Conservation (phyloP, 2,888 invertebrate genomes). For the Phortica magna region DNA sequence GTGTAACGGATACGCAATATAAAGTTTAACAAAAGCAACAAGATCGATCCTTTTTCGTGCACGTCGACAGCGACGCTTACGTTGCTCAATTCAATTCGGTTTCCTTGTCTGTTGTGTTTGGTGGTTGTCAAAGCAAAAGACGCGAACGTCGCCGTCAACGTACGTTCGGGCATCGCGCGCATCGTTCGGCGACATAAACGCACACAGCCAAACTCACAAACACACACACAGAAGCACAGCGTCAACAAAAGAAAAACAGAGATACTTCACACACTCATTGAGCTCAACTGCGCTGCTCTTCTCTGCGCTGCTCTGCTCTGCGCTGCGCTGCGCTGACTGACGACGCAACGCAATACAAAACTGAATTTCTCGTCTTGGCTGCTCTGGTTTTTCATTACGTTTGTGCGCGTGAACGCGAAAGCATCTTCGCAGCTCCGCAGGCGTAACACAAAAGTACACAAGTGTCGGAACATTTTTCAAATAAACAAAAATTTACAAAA, state of each 20-base stretch:
- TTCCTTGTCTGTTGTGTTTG: not conserved
- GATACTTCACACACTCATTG: too few relatives aligned
- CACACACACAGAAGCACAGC: not conserved
- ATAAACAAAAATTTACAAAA: not conserved
- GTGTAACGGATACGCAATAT: slow-evolving; percentile 59
- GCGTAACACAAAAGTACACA: slow-evolving; percentile 36
- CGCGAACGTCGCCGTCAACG: not conserved
- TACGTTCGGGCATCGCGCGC: too few relatives aligned
- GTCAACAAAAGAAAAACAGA: too few relatives aligned
- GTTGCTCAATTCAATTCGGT: not conserved
- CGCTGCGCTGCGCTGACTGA: slow-evolving; percentile 4
- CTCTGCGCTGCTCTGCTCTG: slow-evolving; percentile 3
- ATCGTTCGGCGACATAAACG: not conserved
- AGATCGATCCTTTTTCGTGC: not conserved
- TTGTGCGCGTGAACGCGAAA: slow-evolving; percentile 73
- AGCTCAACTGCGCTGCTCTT: slow-evolving; percentile 54
- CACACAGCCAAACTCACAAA: not conserved
- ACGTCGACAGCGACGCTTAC: too few relatives aligned
- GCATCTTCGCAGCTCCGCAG: slow-evolving; percentile 60
- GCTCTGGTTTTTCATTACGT: slow-evolving; percentile 67
- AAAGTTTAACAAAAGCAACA: not conserved
- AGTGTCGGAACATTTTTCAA: not conserved
- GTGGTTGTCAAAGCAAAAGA: not conserved
- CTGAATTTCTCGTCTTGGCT: slow-evolving; percentile 49
- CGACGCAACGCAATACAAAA: too few relatives aligned